Base-by-base conservation (phyloP, 2,113 vertebrate genomes). In the Todiramphus saurophagus region DNA sequence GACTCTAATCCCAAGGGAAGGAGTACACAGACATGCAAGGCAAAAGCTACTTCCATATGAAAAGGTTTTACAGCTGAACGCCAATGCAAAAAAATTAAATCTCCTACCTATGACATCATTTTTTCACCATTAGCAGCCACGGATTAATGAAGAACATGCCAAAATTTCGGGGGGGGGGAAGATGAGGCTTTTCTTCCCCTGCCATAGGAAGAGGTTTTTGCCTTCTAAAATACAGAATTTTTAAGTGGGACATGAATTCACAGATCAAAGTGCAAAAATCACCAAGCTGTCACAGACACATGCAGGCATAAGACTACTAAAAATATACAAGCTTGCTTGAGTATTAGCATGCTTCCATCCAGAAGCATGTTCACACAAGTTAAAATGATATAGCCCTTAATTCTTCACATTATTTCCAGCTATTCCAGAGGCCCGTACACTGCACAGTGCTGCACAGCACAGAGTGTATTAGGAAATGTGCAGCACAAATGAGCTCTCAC, bases 181-280 rank as follows among this genome's bases (percentile, higher is more conserved):
- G 48, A 51, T 51, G 11, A 82, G 16, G 33, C 27, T 31, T 76
- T 93, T 30, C 37, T 27, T 46, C 20, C 46, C 5, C n/a, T 93
- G 63, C 21, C 59, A 62, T 3, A 31, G 44, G 39, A 83, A 90
- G 39, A 27, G 0, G 2, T 69, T 83, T 92, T 88, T 88, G n/a
- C 72, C 39, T 86, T 94, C 72, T 72, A 86, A 96, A 95, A 89
- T 39, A 78, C 1, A 16, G 68, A 96, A 84, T 93, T 90, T 93
- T 93, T 93, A 94, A 94, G 82, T 66, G 85, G 88, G 85, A 76
- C 79, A 86, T 89, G 92, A 94, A 96, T 95, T 94, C 79, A 7
- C 96, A 95, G 85, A 96, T 92, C 87, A 95, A 96, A 96, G 90
- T 95, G 85, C 85, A 97, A 96, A 96, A 96, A 96, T 96, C 91